Percentiles rank a stretch among this genome's conserved stretches.
Conservation (phyloP, 2,797 vertebrate species). For the Craterocephalus amniculus region DNA sequence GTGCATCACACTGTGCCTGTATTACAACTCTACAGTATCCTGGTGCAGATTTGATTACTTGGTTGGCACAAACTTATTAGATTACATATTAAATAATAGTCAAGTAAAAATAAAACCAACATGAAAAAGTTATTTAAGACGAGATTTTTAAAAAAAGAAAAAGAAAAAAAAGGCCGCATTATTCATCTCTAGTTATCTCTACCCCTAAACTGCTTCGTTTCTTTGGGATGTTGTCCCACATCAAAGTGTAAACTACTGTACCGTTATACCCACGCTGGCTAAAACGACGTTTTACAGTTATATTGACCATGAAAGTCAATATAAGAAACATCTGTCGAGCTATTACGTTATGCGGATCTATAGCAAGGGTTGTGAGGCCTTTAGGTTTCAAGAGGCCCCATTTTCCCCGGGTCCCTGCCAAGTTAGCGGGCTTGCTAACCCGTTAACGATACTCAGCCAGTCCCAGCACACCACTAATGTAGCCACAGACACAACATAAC, state of each 20-base stretch:
- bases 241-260: not conserved
- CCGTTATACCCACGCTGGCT: not conserved
- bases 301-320: not conserved
- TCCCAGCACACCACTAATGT: conserved; percentile 16
- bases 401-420: conserved; percentile 59
- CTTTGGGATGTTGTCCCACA: not conserved
- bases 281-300: not conserved
- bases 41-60: not conserved
- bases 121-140: not conserved
- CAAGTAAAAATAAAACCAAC: not conserved
- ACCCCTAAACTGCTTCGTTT: not conserved
- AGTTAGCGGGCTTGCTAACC: conserved; percentile 64
- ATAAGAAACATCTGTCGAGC: not conserved
- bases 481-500: not conserved
- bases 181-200: not conserved
- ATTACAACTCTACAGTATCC: not conserved
- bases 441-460: conserved; percentile 44
- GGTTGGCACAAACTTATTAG: not conserved
- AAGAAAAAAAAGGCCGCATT: not conserved
- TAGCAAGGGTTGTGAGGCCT: conserved; percentile 57
- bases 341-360: conserved; percentile 14
- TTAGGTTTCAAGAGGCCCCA: conserved; percentile 67
- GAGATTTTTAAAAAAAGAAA: no score
- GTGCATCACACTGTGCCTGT: not conserved
- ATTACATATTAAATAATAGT: no score